A percentile compares a stretch with the other conserved stretches of the same genome.
Conservation (phyloP, 1,140 invertebrate genomes). For the Ylistrum balloti region DNA sequence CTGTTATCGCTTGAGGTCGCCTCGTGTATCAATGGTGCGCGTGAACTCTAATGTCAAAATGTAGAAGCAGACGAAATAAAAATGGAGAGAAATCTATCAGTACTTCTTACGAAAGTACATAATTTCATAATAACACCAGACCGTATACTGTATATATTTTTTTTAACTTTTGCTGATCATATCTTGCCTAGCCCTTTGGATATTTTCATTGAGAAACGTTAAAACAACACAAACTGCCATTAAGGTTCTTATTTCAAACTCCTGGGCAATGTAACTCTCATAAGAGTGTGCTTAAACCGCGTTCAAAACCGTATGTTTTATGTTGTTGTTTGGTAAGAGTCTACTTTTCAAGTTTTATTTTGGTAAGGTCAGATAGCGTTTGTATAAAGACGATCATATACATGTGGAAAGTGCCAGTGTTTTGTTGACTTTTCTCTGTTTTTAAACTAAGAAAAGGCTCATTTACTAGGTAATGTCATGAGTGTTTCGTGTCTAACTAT, state of each 20-base stretch:
- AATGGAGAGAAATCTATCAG: not conserved
- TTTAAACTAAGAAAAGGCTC: not conserved
- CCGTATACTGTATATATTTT: not conserved
- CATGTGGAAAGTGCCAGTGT: not conserved
- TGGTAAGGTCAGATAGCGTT: not conserved
- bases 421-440: conserved; percentile 35
- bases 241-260: not conserved
- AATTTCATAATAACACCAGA: not conserved
- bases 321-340: not conserved
- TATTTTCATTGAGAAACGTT: no score
- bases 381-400: not conserved
- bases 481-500: not conserved
- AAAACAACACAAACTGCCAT: conserved; percentile 7
- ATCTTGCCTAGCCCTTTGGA: not conserved
- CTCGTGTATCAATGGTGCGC: not conserved
- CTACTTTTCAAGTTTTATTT: not conserved
- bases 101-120: not conserved
- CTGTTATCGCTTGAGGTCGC: not conserved
- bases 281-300: not conserved
- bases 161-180: not conserved
- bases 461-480: not conserved
- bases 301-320: not conserved
- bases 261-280: conserved; percentile 3
- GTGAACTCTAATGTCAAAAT: conserved; percentile 22
- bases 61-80: not conserved